A percentile compares a stretch with the other conserved stretches of the same genome.
Conservation (phyloP, 2,797 vertebrate species). For the Gymnodraco acuticeps region DNA sequence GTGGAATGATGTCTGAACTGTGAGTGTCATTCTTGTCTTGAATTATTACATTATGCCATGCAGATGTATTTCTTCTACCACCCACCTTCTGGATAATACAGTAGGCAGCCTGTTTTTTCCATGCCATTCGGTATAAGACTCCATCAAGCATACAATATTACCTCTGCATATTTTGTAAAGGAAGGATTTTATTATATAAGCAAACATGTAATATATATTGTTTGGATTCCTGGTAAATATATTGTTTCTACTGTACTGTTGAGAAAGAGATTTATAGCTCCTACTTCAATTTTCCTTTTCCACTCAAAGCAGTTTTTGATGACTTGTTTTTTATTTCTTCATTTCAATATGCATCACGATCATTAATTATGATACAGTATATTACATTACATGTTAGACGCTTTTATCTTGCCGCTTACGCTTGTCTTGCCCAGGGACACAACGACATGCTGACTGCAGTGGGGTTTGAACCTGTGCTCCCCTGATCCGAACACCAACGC, state of each 20-base stretch:
- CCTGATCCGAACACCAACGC: too few species aligned
- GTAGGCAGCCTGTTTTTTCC: slow-evolving; percentile 55
- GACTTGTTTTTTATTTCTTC: slow-evolving; percentile 65
- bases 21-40: slow-evolving; percentile 63
- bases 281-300: slow-evolving; percentile 9
- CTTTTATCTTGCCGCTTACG: too few species aligned
- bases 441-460: too few species aligned
- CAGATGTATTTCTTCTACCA: slow-evolving; percentile 75
- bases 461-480: too few species aligned
- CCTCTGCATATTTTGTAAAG: slow-evolving; percentile 18
- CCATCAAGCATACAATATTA: slow-evolving; percentile 43
- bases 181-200: slow-evolving; percentile 27
- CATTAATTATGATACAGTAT: slow-evolving; percentile 65
- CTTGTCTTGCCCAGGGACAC: too few species aligned
- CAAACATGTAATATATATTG: slow-evolving; percentile 21
- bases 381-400: slow-evolving; percentile 6
- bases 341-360: slow-evolving; percentile 65
- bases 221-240: slow-evolving; percentile 4
- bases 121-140: slow-evolving; percentile 50
- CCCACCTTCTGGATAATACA: slow-evolving; percentile 66
- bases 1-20: slow-evolving; percentile 69
- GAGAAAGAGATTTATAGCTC: not conserved
- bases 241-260: slow-evolving; percentile 7
- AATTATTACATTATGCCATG: slow-evolving; percentile 67
- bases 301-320: slow-evolving; percentile 18